Evolutionary conservation across 2,888 invertebrate genomes (phyloP), one percentile per base, ranked within the genome.

Genomic region (Chrysolina oricalcia): DNA sequence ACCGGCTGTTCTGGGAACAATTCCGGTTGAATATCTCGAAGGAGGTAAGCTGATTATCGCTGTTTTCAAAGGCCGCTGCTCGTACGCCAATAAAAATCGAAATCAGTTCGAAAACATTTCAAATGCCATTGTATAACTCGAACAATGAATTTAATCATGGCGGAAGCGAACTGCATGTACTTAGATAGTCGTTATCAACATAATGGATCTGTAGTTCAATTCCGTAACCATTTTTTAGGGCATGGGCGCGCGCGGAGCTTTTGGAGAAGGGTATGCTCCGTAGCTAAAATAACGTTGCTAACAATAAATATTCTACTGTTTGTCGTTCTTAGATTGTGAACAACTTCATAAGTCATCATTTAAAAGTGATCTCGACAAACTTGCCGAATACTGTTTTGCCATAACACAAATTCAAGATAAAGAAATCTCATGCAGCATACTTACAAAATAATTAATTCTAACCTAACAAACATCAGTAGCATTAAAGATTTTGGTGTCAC

Each of bases 71-170:
- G 50, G 9, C 50, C 23, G n/a, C 59, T 46, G 53, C 4, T 21
- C 11, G 19, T 53, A 13, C 59, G 35, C 27, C n/a, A 27, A 59
- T 59, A 59, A 59, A 59, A 59, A 59, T 59, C 15, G 15, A n/a
- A 59, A 59, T 59, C 59, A 17, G 59, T 59, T 59, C 59, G 27
- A 59, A 59, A 59, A 59, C 59, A 59, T 59, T 59, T 59, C 59
- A 59, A 59, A 59, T 59, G 59, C 59, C 59, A 59, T 59, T 59
- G 59, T 59, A 59, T 59, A 59, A 59, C 10, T 21, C 66, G 76
- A 78, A 79, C 78, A 81, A 81, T 81, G 75, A 77, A 67, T 76
- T 77, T 79, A 79, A 79, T 79, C 74, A 80, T 81, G 70, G 81
- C 81, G 82, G 82, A 82, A 81, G 80, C 72, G 70, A 70, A 79